Conservation (phyloP, 1,140 invertebrate species). For the Pseudachorutes palmiensis region DNA sequence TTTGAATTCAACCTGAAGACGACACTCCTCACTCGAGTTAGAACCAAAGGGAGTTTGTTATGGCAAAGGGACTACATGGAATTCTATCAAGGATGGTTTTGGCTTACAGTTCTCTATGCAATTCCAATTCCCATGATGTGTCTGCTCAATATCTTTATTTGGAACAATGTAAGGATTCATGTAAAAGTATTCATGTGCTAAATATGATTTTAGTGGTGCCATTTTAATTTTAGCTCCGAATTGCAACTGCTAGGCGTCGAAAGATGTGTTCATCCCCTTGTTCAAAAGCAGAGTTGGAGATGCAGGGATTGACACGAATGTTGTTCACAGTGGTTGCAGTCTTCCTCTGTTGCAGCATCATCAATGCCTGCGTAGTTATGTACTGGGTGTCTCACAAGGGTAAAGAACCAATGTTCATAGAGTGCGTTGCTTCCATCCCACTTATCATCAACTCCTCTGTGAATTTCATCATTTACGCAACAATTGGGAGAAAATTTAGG, state of each 20-base stretch:
- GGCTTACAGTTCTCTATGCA: not conserved
- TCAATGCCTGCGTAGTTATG: constrained; percentile 1
- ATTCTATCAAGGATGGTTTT: not conserved
- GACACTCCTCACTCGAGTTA: not conserved
- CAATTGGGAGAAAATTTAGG: not conserved
- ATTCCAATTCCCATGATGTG: not conserved
- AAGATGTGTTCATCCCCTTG: not conserved
- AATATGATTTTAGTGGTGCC: not conserved
- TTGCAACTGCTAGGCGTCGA: not conserved
- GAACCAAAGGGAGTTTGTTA: not conserved
- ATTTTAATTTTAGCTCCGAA: not conserved
- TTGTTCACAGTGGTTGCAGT: not conserved
- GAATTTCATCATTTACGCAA: constrained; percentile 3
- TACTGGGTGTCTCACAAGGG: not conserved
- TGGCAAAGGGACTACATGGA: not conserved
- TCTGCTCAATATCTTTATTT: not conserved
- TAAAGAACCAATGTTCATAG: not conserved
- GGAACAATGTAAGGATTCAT: not conserved
- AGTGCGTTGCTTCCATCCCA: not conserved
- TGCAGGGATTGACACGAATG: not conserved
- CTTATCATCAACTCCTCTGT: constrained; percentile 2
- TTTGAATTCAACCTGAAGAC: constrained; percentile 55
- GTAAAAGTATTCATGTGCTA: not conserved
- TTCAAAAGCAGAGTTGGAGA: not conserved
- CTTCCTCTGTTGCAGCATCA: not conserved